phyloP scores from a whole-genome alignment of 2,113 vertebrate genomes.

The Hiodon tergisus region DNA sequence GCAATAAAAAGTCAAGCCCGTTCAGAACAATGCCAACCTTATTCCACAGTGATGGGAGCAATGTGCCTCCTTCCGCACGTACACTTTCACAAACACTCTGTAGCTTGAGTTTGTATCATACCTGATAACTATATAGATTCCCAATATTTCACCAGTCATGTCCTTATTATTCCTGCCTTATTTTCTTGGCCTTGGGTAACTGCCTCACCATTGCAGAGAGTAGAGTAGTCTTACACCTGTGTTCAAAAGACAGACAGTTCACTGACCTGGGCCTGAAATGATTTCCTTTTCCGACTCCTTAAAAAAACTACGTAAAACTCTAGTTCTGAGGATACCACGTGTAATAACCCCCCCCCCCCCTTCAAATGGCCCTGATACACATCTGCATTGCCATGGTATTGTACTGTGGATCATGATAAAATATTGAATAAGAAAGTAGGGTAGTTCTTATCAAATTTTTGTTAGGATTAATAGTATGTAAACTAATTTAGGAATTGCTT shows the following conservation, averaged over 20 bases:
- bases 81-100: neutral
- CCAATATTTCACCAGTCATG: slow-evolving; percentile 21
- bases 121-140: neutral
- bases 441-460: too few species aligned
- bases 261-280: neutral
- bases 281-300: neutral
- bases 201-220: neutral
- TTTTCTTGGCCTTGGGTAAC: neutral
- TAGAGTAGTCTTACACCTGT: neutral
- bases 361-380: too few species aligned
- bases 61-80: slow-evolving; percentile 31
- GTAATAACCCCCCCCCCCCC: too few species aligned
- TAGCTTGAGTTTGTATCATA: slow-evolving; percentile 23
- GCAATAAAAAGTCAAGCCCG: neutral
- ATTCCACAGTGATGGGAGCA: neutral
- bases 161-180: slow-evolving; percentile 15
- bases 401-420: neutral
- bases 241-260: neutral
- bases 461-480: too few species aligned
- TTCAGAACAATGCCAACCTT: slow-evolving; percentile 16
- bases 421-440: neutral
- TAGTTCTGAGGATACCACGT: neutral
- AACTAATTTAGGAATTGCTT: too few species aligned
- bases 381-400: neutral
- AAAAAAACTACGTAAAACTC: slow-evolving; percentile 3